These are phyloP conservation scores for Troilus luridus DNA, from an alignment of 2,888 invertebrate species.

Conservation along the genomic window DNA sequence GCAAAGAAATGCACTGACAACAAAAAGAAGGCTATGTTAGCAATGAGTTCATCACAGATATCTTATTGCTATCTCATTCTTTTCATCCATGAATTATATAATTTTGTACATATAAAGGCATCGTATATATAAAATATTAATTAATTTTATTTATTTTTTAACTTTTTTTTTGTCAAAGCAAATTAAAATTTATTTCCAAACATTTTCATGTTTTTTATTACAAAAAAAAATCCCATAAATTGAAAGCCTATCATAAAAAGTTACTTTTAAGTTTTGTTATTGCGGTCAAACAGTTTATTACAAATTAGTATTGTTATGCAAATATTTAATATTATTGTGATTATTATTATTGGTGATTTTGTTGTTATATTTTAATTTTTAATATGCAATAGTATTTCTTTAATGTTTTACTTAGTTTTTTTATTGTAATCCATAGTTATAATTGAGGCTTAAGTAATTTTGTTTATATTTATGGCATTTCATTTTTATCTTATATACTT, in stretches of 20 bases:
- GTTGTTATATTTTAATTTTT: neutral
- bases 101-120: neutral
- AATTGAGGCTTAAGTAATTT: neutral
- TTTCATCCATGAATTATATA: slow-evolving; percentile 59
- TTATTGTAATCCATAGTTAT: neutral
- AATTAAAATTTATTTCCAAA: neutral
- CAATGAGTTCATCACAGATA: slow-evolving; percentile 59
- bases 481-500: neutral
- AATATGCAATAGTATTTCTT: neutral
- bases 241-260: neutral
- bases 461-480: neutral
- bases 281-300: neutral
- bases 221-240: neutral
- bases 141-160: neutral
- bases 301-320: neutral
- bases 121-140: neutral
- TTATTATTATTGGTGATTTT: slow-evolving; percentile 14
- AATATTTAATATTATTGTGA: neutral
- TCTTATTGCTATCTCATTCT: slow-evolving; percentile 61
- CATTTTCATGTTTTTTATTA: too few species aligned
- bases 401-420: neutral
- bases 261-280: neutral
- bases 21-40: slow-evolving; percentile 41
- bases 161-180: neutral
- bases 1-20: slow-evolving; percentile 63